Base-by-base conservation (phyloP, 2,797 vertebrate genomes). In the Gymnodraco acuticeps region DNA sequence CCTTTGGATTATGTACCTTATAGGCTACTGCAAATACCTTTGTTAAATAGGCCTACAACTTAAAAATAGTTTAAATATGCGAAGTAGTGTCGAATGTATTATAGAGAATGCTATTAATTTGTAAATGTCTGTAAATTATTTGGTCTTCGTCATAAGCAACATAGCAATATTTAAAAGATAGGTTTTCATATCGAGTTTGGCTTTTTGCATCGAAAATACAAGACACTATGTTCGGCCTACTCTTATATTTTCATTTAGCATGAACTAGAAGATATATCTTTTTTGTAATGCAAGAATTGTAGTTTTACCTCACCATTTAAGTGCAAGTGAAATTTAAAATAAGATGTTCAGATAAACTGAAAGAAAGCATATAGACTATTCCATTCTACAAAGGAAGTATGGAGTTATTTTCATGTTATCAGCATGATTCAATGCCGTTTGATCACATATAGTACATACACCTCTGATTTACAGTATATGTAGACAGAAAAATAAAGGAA, bases 371-470 rank as follows among this genome's bases (percentile, higher is more conserved):
- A 31, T n/a, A 41, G 17, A 73, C 17, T 2, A 54, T 33, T 33
- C n/a, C 5, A 11, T 52, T 45, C 17, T 10, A 19, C 41, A 2
- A 31, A 23, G 13, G 2, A 43, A 5, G 46, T 1, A 6, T 13
- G 20, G n/a, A 61, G 59, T 27, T 61, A 27, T 46, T 17, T 52
- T 6, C 38, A 65, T 53, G 3, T 27, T 9, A 20, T 43, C 69
- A 23, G 33, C 3, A 16, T 38, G 33, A 38, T 17, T 51, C 15
- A 68, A 7, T 60, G 43, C 58, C 58, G 46, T 41, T 15, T 48
- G 66, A 58, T 74, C 70, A 70, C 54, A 13, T 74, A 23, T n/a
- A 54, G 14, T 59, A 1, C 20, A 58, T 1, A 10, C 10, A 17
- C 20, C 11, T 16, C 17, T 54, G 43, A 38, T 20, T 12, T n/a